phyloP scores from a whole-genome alignment of 1,140 invertebrate genomes.

The Leptinotarsa lineolata region DNA sequence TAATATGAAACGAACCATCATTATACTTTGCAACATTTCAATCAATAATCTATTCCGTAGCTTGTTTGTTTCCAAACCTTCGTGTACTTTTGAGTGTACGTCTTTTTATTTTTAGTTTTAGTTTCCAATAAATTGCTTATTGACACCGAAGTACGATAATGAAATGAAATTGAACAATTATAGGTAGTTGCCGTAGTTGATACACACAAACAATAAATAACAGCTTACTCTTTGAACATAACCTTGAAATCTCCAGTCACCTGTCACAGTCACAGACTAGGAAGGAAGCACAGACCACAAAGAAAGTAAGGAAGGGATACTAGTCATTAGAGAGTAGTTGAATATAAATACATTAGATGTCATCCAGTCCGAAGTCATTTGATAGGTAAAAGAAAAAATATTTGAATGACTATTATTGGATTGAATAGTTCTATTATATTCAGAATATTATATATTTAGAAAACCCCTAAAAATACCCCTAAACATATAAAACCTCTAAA shows the following conservation, averaged over 20 bases:
- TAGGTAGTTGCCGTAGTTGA: no score
- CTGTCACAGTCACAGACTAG: not conserved
- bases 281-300: not conserved
- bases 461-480: slow-evolving; percentile 11
- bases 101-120: not conserved
- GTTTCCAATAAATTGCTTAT: no score
- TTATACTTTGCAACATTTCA: slow-evolving; percentile 30
- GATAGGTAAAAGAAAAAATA: not conserved
- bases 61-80: slow-evolving; percentile 25
- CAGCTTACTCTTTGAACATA: no score
- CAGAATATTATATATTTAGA: not conserved
- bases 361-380: not conserved
- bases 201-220: no score
- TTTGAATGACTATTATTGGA: not conserved
- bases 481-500: slow-evolving; percentile 7
- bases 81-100: slow-evolving; percentile 11
- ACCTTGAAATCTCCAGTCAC: no score
- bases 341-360: not conserved
- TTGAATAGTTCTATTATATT: no score
- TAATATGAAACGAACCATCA: slow-evolving; percentile 34
- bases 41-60: slow-evolving; percentile 30
- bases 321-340: not conserved
- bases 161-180: no score
- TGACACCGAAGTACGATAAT: no score
- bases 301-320: not conserved